Base-by-base conservation (phyloP, 2,888 invertebrate genomes). In the Idaea dimidiata region DNA sequence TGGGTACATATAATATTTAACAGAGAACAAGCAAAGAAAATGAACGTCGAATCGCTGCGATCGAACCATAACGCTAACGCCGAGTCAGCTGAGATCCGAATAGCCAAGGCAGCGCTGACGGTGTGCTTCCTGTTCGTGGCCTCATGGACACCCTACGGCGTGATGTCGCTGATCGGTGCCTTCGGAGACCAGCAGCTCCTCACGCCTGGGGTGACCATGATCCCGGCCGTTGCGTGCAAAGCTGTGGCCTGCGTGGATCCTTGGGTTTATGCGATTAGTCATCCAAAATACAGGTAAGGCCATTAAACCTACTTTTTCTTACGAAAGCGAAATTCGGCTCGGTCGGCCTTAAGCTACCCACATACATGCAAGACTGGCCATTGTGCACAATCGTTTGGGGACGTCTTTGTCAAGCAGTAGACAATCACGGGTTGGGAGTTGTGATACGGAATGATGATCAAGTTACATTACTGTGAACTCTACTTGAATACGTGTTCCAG, bases 121-220 rank as follows among this genome's bases (percentile, higher is more conserved):
- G 95, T 97, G 56, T 96, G 97, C 77, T 97, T 96, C 84, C 88
- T 97, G 3, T 97, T 95, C 83, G 95, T 98, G 17, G 94, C 96
- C 1, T 96, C 97, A 0, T 98, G 98, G 98, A 97, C 97, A 4
- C 98, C 98, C 0, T 98, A 98, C 79, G 97, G 97, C 0, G 94
- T 97, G 0, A 94, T 94, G 76, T 95, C 98, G 0, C 90, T 97
- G 63, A 97, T 96, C 71, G 97, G 97, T 2, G 96, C 96, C 1
- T 97, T 96, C 78, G 97, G 97, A 17, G 95, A 97, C 83, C 94
- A 94, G 80, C 91, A 93, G 60, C 83, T 96, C 1, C 86, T 96
- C 6, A 96, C 96, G 0, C 96, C 96, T 0, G 95, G 94, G 74
- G 94, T 95, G 0, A 96, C 97, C 0, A 97, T 97, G 97, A 95